Conservation (phyloP, 53 echinoderm and acorn worm species). For the Luidia sarsii region DNA sequence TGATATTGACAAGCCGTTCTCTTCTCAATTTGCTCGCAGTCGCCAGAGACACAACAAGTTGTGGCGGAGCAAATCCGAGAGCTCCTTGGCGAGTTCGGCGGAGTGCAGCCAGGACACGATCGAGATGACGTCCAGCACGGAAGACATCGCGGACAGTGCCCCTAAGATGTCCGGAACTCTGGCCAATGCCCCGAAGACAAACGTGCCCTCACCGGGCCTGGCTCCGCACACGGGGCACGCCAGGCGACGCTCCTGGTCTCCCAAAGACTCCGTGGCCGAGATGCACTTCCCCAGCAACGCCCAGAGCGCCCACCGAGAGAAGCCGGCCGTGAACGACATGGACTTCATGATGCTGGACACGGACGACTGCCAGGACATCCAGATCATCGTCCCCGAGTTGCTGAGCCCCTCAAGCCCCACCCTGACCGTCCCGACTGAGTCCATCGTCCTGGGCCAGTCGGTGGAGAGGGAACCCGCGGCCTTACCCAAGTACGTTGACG, state of each 20-base stretch:
- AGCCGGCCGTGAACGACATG: constrained; percentile 1
- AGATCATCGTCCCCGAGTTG: constrained; percentile 52
- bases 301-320: not conserved
- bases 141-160: constrained; percentile 28
- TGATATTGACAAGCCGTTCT: too few species aligned
- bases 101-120: constrained; percentile 62
- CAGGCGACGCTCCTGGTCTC: constrained; percentile 80
- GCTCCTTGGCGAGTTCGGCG: constrained; percentile 69
- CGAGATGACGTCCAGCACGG: constrained; percentile 64
- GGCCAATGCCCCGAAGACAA: not conserved
- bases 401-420: constrained; percentile 51
- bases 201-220: not conserved
- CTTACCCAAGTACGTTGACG: not conserved
- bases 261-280: constrained; percentile 61
- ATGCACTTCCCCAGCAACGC: constrained; percentile 46
- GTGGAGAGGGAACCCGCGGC: not conserved
- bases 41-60: constrained; percentile 85
- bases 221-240: constrained; percentile 24
- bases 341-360: constrained; percentile 21
- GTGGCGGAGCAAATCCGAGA: constrained; percentile 95
- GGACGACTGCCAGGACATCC: constrained; percentile 70
- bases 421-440: constrained; percentile 3
- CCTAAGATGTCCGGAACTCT: not conserved
- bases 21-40: constrained; percentile 54
- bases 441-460: not conserved